Conservation (phyloP, 2,797 vertebrate genomes). For the Aratinga solstitialis region DNA sequence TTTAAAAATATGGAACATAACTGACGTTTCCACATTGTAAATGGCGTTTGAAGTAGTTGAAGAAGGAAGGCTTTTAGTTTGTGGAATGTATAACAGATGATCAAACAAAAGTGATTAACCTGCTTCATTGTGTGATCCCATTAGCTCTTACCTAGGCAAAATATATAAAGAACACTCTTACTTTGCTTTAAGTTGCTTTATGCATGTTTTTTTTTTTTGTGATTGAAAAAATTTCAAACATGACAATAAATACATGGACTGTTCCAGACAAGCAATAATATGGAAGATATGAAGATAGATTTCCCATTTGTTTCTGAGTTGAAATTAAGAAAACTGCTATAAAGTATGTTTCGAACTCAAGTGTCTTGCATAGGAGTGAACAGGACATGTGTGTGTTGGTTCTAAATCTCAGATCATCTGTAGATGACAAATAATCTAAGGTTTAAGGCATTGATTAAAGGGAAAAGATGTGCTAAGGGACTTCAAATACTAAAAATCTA, state of each 20-base stretch:
- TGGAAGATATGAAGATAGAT: not conserved
- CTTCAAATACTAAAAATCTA: not conserved
- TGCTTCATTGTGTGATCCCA: not conserved
- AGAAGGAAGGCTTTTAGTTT: not conserved
- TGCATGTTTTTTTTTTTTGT: not conserved
- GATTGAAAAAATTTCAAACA: not conserved
- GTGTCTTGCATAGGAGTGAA: not conserved
- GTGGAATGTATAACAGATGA: not conserved
- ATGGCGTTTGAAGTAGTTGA: not conserved
- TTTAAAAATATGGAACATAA: not conserved
- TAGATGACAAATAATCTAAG: not conserved
- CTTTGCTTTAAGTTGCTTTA: not conserved
- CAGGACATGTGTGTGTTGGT: rapidly evolving
- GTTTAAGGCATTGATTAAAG: not conserved
- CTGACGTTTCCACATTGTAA: not conserved
- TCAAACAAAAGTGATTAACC: not conserved
- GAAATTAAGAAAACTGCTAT: not conserved
- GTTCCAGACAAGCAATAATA: not conserved
- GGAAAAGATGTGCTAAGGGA: not conserved
- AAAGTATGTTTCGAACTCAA: not conserved
- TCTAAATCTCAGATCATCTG: not conserved
- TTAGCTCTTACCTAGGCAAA: not conserved
- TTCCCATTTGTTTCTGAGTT: not conserved
- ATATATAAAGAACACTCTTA: not conserved
- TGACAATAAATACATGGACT: not conserved